Evolutionary conservation across 2,888 invertebrate species (phyloP).

Genomic region (Melipona beecheii): DNA sequence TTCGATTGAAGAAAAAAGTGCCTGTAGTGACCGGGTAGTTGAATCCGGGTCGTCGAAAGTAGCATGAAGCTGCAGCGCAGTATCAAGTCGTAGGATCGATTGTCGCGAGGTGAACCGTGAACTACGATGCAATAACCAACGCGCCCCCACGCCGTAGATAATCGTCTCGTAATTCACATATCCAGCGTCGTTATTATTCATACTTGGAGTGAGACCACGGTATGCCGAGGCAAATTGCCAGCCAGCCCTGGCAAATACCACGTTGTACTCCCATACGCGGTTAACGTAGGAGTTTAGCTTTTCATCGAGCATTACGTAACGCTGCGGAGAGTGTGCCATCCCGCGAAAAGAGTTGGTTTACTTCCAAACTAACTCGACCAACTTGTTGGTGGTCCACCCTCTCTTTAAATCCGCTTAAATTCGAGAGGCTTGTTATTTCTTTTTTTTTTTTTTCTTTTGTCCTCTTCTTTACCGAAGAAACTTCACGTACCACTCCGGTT

Average conservation of each 20-base stretch:
- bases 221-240: slow-evolving; percentile 71
- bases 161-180: slow-evolving; percentile 73
- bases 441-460: no score
- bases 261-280: slow-evolving; percentile 52
- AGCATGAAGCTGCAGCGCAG: slow-evolving; percentile 38
- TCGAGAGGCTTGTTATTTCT: no score
- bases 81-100: slow-evolving; percentile 60
- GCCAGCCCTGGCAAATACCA: slow-evolving; percentile 55
- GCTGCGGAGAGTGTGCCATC: slow-evolving; percentile 33
- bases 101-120: slow-evolving; percentile 30
- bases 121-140: slow-evolving; percentile 64
- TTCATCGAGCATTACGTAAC: slow-evolving; percentile 67
- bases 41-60: slow-evolving; percentile 46
- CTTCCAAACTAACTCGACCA: slow-evolving; percentile 49
- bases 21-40: background rate
- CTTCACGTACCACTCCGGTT: no score
- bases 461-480: no score
- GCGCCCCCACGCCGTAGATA: slow-evolving; percentile 57
- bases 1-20: background rate
- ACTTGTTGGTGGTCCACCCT: slow-evolving; percentile 54
- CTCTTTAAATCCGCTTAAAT: slow-evolving; percentile 39
- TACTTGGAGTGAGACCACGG: slow-evolving; percentile 66
- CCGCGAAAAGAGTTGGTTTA: slow-evolving; percentile 57
- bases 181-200: slow-evolving; percentile 71
- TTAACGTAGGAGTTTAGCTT: slow-evolving; percentile 61